phyloP scores from a whole-genome alignment of 2,797 vertebrate species.

The Synanceia verrucosa region DNA sequence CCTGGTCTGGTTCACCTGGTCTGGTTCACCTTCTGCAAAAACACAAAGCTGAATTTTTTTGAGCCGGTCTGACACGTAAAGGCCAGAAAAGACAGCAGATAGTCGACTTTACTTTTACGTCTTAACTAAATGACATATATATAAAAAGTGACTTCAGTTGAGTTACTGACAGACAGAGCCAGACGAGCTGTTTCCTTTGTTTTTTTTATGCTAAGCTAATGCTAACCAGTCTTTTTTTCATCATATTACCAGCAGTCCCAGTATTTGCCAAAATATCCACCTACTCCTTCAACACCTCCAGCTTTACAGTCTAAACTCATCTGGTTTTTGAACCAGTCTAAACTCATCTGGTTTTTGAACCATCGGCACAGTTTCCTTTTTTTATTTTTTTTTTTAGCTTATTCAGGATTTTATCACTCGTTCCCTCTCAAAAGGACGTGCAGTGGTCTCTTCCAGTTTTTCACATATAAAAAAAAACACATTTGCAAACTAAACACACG shows the following conservation, averaged over 20 bases:
- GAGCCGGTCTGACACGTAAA: no score
- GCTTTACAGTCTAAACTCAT: constrained; percentile 44
- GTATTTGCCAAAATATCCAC: not conserved
- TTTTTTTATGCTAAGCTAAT: not conserved
- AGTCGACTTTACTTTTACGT: no score
- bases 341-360: constrained; percentile 22
- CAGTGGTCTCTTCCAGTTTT: constrained; percentile 83
- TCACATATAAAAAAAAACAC: constrained; percentile 54
- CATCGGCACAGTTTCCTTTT: constrained; percentile 11
- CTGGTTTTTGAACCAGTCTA: constrained; percentile 30
- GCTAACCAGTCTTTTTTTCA: not conserved
- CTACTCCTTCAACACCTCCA: constrained; percentile 19
- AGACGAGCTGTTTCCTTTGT: not conserved
- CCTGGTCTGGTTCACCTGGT: no score
- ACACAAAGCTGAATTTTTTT: no score
- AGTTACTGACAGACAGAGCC: not conserved
- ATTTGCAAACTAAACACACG: constrained; percentile 51
- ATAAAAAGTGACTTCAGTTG: no score
- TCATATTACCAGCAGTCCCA: no score
- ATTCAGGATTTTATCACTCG: constrained; percentile 65
- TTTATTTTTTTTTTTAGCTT: constrained; percentile 53
- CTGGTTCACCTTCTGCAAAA: no score
- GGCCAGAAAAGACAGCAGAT: no score
- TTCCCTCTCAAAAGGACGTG: constrained; percentile 59
- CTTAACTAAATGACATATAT: no score